Conservation (phyloP, 2,888 invertebrate genomes). For the Pediacus dermestoides region DNA sequence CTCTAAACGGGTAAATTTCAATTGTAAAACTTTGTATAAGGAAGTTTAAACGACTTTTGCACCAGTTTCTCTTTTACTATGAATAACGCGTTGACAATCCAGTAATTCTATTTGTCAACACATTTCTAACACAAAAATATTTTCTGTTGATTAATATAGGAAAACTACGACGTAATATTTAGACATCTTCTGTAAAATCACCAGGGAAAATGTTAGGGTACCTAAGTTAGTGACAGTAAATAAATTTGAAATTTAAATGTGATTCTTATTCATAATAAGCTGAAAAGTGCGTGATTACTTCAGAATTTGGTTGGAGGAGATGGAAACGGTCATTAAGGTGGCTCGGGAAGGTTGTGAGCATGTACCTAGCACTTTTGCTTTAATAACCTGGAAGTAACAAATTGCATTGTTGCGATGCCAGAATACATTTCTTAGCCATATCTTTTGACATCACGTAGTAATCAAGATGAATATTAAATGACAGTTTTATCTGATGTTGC, state of each 20-base stretch:
- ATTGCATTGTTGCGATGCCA: conserved; percentile 31
- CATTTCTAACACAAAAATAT: too few relatives aligned
- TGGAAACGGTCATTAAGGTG: conserved; percentile 31
- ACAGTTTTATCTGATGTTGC: too few relatives aligned
- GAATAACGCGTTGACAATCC: too few relatives aligned
- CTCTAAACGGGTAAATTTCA: conserved; percentile 7
- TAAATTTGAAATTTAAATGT: conserved; percentile 24
- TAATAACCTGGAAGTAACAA: conserved; percentile 39
- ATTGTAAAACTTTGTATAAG: conserved; percentile 13
- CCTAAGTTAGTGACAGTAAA: conserved; percentile 8
- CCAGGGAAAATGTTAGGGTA: too few relatives aligned
- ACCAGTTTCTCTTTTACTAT: too few relatives aligned
- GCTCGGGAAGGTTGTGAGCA: conserved; percentile 21
- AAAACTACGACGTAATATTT: too few relatives aligned
- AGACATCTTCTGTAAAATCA: too few relatives aligned
- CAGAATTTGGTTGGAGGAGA: conserved; percentile 22
- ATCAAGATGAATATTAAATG: conserved; percentile 17
- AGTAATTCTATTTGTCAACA: too few relatives aligned
- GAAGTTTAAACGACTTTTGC: conserved; percentile 10
- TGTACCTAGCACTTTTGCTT: conserved; percentile 31
- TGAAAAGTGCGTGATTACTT: conserved; percentile 31
- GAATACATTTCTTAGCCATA: conserved; percentile 18
- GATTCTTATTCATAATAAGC: conserved; percentile 27
- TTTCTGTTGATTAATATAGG: too few relatives aligned
- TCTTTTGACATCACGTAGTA: conserved; percentile 15